Base-by-base conservation (phyloP, 2,888 invertebrate species). In the Piscicola geometra region DNA sequence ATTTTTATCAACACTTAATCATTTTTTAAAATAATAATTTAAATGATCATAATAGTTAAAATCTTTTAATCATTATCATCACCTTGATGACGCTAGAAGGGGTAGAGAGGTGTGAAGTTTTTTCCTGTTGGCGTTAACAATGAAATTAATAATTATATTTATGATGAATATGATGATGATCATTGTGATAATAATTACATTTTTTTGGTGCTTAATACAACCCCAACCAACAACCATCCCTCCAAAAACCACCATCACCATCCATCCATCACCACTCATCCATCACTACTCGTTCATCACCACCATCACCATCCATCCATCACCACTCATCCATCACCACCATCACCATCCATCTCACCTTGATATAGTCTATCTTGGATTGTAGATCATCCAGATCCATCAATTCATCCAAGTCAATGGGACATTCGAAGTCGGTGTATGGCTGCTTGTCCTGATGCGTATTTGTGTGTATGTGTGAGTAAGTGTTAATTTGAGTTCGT, bases 331-430 rank as follows among this genome's bases (percentile, higher is more conserved):
- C 50, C 50, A 47, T 47, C 50, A n/a, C n/a, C 50, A 47, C 21
- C 50, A 15, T 15, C 21, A 9, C 21, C 9, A 15, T 21, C 50
- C 12, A 47, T 9, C 82, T 82, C 79, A 84, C 85, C 81, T 81
- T 76, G 76, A 83, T 80, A 80, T 83, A 86, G 77, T 84, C 88
- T 87, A 92, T 90, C 86, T 94, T 90, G 83, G 90, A 90, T 81
- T 90, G 90, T 84, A 94, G 94, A 83, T 90, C 91, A 86, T 95
- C 94, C 91, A 95, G 92, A 87, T 95, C 94, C 81, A 95, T 89
- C 81, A 95, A 89, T 88, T 95, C 94, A 87, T 95, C 95, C 84
- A 95, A 91, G 87, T 95, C 95, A 82, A 95, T 91, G 86, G 94
- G 94, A 81, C 94, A 93, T 76, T 88, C 86, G 78, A 86, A 85